Conservation (phyloP, 2,113 vertebrate genomes). For the Mus spicilegus region DNA sequence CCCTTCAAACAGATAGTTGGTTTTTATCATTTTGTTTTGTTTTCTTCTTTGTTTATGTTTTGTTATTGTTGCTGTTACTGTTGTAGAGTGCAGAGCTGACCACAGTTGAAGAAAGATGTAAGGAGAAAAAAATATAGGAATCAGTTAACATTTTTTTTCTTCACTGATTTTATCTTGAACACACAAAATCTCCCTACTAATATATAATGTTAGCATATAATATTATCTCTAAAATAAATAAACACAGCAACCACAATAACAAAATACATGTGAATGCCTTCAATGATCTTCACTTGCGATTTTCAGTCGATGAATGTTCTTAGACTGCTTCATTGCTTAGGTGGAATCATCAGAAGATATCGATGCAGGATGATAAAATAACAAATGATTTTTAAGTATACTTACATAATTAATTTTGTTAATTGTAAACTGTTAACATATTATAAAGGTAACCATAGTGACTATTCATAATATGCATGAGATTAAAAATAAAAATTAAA, state of each 20-base stretch:
- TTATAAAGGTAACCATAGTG: not conserved
- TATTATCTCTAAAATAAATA: not conserved
- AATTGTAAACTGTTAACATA: not conserved
- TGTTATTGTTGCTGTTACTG: not conserved
- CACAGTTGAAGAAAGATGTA: not conserved
- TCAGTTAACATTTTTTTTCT: not conserved
- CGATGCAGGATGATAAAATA: not conserved
- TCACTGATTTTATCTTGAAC: not conserved
- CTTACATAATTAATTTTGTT: not conserved
- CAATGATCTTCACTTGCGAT: not conserved
- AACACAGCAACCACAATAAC: not conserved
- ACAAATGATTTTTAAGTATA: not conserved
- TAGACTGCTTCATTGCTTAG: not conserved
- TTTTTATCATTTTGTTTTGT: too few relatives aligned
- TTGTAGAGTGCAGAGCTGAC: not conserved
- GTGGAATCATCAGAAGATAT: not conserved
- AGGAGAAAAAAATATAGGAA: not conserved
- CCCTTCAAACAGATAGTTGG: not conserved
- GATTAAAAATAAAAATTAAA: conserved; percentile 14
- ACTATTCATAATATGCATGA: not conserved
- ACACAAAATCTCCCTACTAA: not conserved
- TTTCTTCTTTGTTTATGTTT: too few relatives aligned
- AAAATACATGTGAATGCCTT: not conserved
- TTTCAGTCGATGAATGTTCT: not conserved
- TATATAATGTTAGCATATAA: not conserved